Evolutionary conservation across 2,113 vertebrate species (phyloP).

Genomic region (Ranitomeya imitator): DNA sequence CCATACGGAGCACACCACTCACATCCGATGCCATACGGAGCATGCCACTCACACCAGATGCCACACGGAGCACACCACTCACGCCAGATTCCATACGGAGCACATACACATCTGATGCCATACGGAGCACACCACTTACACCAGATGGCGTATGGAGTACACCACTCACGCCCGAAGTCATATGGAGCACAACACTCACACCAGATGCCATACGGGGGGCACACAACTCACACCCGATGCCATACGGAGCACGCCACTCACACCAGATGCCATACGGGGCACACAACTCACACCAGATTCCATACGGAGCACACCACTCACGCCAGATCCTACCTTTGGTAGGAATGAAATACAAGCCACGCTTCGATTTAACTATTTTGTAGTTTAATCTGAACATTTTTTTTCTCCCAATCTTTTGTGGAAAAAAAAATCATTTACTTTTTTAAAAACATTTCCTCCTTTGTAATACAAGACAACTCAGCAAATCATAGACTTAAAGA

Average conservation of each 20-base stretch:
- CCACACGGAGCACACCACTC: not conserved
- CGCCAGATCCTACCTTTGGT: not conserved
- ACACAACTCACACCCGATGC: not conserved
- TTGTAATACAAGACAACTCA: constrained; percentile 56
- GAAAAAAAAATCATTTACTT: constrained; percentile 31
- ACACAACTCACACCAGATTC: not conserved
- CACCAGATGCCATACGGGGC: not conserved
- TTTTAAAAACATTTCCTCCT: constrained; percentile 47
- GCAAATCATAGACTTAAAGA: constrained; percentile 48
- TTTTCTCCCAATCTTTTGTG: constrained; percentile 27
- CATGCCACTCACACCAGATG: not conserved
- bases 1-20: not conserved
- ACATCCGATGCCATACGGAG: not conserved
- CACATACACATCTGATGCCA: not conserved
- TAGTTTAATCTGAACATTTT: constrained; percentile 52
- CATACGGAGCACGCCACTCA: not conserved
- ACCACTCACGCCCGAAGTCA: not conserved
- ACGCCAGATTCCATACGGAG: not conserved
- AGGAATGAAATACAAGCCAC: not conserved
- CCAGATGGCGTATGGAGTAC: not conserved
- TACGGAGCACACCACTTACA: not conserved
- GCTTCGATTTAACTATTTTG: constrained; percentile 33
- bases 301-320: not conserved
- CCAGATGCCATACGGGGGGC: not conserved
- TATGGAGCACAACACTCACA: not conserved